A percentile compares a stretch with the other conserved stretches of the same genome.
Evolutionary conservation across 2,797 vertebrate genomes (phyloP).

Genomic region (Enteromius mattozi): DNA sequence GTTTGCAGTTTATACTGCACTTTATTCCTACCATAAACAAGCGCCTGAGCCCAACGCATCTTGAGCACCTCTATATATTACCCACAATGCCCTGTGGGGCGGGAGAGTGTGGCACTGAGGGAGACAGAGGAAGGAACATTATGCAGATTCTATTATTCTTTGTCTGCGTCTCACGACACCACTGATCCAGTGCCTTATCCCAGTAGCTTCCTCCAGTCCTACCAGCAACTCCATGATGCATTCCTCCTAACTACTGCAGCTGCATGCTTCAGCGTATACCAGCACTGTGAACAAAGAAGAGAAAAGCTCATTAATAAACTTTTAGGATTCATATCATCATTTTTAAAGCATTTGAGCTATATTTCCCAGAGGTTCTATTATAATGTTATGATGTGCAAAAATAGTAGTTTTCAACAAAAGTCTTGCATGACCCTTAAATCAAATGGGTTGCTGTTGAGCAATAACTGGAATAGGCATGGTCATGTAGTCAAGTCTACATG

Average conservation of each 20-base stretch:
- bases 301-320: constrained; percentile 5
- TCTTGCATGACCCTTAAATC: neutral
- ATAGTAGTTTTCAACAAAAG: neutral
- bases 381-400: neutral
- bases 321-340: neutral
- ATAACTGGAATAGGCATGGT: neutral
- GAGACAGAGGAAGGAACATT: constrained; percentile 52
- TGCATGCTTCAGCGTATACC: constrained; percentile 3
- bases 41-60: constrained; percentile 52
- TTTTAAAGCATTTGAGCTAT: neutral
- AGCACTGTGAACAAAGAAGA: constrained; percentile 29
- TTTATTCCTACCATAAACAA: constrained; percentile 69
- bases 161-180: constrained; percentile 63
- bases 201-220: constrained; percentile 43
- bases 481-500: no score
- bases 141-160: constrained; percentile 71
- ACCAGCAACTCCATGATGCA: constrained; percentile 52
- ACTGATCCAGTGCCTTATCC: constrained; percentile 55
- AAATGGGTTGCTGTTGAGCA: neutral
- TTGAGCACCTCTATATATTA: constrained; percentile 65
- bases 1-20: constrained; percentile 66
- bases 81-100: constrained; percentile 53
- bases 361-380: neutral
- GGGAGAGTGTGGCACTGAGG: constrained; percentile 15
- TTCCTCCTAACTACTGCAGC: constrained; percentile 47